Evolutionary conservation across 2,888 invertebrate species (phyloP).

Genomic region (Hirtodrosophila duncani): DNA sequence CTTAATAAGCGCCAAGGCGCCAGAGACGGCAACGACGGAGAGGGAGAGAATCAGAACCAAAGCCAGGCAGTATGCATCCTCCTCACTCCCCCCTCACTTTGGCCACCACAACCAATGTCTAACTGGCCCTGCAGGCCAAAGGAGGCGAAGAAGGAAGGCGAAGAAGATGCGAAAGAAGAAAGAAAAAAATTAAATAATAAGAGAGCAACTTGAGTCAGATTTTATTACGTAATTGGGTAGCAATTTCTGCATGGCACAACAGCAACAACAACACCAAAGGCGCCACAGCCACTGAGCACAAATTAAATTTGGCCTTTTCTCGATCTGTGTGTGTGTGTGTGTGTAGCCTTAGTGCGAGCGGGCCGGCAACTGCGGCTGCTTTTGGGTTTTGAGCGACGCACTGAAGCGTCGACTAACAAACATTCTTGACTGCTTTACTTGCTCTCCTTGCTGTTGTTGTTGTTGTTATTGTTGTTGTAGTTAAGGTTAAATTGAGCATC

Average conservation of each 20-base stretch:
- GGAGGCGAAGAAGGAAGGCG: not conserved
- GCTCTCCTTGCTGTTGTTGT: slow-evolving; percentile 3
- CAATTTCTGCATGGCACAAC: slow-evolving; percentile 61
- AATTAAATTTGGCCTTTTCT: slow-evolving; percentile 64
- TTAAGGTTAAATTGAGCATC: slow-evolving; percentile 64
- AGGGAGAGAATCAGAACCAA: too few species aligned
- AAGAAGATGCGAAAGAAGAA: slow-evolving; percentile 19
- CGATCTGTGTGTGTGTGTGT: not conserved
- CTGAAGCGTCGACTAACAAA: slow-evolving; percentile 33
- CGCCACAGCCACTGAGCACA: slow-evolving; percentile 54
- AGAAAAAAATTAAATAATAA: slow-evolving; percentile 71
- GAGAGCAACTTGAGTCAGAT: slow-evolving; percentile 69
- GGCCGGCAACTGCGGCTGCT: slow-evolving; percentile 21
- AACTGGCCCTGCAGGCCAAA: slow-evolving; percentile 13
- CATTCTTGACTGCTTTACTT: slow-evolving; percentile 14
- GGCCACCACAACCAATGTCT: not conserved
- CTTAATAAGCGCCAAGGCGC: slow-evolving; percentile 38
- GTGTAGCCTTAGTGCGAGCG: not conserved
- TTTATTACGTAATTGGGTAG: slow-evolving; percentile 72
- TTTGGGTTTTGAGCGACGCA: slow-evolving; percentile 29
- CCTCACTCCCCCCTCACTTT: not conserved
- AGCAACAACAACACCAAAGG: slow-evolving; percentile 24
- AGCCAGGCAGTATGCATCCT: not conserved
- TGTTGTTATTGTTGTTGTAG: slow-evolving; percentile 18
- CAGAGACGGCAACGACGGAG: slow-evolving; percentile 12